Evolutionary conservation across 2,113 vertebrate species (phyloP), one percentile per base, ranked within the genome.

Genomic region (Tragulus kanchil): DNA sequence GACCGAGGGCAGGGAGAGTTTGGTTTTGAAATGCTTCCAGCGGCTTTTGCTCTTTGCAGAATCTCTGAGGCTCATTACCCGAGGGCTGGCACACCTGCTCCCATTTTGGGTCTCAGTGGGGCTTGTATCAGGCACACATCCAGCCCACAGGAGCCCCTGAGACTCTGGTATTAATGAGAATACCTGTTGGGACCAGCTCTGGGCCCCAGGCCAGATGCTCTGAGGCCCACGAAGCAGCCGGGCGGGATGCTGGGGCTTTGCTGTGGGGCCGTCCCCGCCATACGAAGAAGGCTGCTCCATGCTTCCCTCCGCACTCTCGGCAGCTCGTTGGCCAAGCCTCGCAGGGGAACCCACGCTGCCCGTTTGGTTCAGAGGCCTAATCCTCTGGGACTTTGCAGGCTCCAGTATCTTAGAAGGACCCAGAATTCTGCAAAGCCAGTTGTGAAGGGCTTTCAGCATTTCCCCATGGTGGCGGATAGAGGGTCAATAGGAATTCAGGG

Each of bases 1-100:
- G 61, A 26, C 62, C n/a, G 83, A 77, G 8, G 67, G 54, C 67
- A 77, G 54, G 56, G 45, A 59, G 65, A 16, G 31, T 48, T 89
- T 54, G 96, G 64, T 75, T 84, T 73, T 67, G 79, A 52, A 93
- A 65, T 25, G 42, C 75, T 84, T 77, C 56, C 88, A 73, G 88
- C 58, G 83, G 84, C 65, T 9, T 96, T 78, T 4, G 2, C 42
- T 84, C 42, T 78, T 48, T 3, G 6, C 12, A 45, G 71, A 65
- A 25, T 78, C 0, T 1, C 61, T 10, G 50, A 82, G 42, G 79
- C 95, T 89, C 56, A 36, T 92, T 81, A 67, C 19, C 2, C 0
- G 9, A 42, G 36, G 36, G 42, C 79, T n/a, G 8, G 45, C 56
- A 62, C 62, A 85, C 62, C 77, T 61, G 86, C 94, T 97, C 83